A percentile compares a stretch with the other conserved stretches of the same genome.
phyloP scores from a whole-genome alignment of 2,888 invertebrate genomes.

The Cantharis nigra region DNA sequence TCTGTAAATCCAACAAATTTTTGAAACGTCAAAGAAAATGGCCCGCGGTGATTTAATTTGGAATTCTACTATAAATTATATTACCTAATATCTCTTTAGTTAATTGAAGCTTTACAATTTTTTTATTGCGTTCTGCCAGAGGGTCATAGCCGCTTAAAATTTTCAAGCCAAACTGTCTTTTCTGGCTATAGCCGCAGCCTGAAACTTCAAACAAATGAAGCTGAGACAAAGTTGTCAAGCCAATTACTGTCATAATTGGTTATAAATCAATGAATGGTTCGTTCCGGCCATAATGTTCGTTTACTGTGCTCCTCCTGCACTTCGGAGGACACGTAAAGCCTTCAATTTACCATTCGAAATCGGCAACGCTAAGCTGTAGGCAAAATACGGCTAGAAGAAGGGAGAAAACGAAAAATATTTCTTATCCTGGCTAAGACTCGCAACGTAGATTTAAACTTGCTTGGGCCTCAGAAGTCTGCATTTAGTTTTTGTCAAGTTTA shows the following conservation, averaged over 20 bases:
- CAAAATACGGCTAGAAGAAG: too few species aligned
- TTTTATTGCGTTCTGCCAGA: background rate
- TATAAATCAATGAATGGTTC: background rate
- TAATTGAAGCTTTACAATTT: background rate
- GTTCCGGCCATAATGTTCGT: background rate
- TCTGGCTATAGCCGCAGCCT: background rate
- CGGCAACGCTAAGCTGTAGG: too few species aligned
- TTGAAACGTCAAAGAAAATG: background rate
- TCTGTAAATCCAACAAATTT: too few species aligned
- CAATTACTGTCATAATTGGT: background rate
- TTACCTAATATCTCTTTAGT: background rate
- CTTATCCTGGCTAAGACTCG: too few species aligned
- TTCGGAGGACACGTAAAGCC: too few species aligned
- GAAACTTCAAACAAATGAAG: background rate
- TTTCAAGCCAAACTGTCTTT: background rate
- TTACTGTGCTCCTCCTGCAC: too few species aligned
- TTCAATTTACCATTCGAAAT: too few species aligned
- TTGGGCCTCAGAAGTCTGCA: too few species aligned
- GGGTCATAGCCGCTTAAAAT: background rate
- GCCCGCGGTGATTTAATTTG: background rate
- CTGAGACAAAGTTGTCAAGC: background rate
- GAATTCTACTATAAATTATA: background rate
- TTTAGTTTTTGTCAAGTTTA: too few species aligned
- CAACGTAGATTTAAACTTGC: too few species aligned
- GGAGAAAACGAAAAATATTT: too few species aligned